Percentiles rank a stretch among this genome's conserved stretches.
These are phyloP conservation scores for Papilio aristodemus DNA, from an alignment of 1,140 invertebrate species.

Conservation along the genomic window DNA sequence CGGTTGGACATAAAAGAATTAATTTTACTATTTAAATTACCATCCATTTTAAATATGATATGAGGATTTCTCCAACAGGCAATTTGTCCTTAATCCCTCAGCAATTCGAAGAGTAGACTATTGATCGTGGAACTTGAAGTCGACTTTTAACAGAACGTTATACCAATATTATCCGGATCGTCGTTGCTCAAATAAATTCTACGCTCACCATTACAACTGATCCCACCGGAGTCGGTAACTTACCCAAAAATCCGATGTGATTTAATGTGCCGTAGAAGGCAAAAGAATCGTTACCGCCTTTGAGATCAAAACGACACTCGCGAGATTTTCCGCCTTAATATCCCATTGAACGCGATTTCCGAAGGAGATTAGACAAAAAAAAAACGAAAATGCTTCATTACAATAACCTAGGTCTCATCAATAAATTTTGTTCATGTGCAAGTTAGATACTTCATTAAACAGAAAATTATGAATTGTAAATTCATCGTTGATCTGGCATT, in stretches of 20 bases:
- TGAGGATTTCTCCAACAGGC: not conserved
- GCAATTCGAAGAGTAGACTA: not conserved
- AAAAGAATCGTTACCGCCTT: slow-evolving; percentile 41
- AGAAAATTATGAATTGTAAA: not conserved
- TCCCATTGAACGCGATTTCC: slow-evolving; percentile 40
- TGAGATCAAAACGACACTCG: slow-evolving; percentile 40
- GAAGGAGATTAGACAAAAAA: slow-evolving; percentile 41
- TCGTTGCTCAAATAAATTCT: slow-evolving; percentile 46
- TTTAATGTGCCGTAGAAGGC: slow-evolving; percentile 56
- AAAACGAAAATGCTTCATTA: slow-evolving; percentile 36
- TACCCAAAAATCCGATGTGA: slow-evolving; percentile 67
- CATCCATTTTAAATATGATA: not conserved
- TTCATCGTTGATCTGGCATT: not conserved
- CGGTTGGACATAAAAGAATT: too few relatives aligned
- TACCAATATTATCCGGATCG: slow-evolving; percentile 39
- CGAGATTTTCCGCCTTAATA: slow-evolving; percentile 47
- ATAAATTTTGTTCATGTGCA: not conserved
- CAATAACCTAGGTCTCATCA: slow-evolving; percentile 4
- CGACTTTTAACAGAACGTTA: slow-evolving; percentile 41
- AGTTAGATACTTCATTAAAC: not conserved
- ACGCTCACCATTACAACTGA: slow-evolving; percentile 57
- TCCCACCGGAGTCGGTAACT: slow-evolving; percentile 54
- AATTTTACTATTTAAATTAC: too few relatives aligned
- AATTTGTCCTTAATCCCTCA: not conserved
- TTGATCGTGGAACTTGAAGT: slow-evolving; percentile 32